Conservation (phyloP, 2,113 vertebrate genomes). For the Tiliqua scincoides region DNA sequence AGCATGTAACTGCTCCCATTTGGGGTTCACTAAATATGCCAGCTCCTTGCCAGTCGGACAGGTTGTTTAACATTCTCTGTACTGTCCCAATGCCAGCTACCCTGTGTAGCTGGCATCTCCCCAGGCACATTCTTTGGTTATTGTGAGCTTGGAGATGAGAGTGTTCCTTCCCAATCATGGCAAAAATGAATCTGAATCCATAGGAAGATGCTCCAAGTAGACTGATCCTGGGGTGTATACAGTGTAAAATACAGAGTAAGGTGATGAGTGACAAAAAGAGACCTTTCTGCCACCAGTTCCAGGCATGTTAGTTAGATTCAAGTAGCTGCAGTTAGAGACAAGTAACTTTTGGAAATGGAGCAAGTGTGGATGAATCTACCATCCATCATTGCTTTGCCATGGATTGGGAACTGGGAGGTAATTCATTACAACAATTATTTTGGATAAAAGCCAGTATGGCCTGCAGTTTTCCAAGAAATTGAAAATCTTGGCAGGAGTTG, state of each 20-base stretch:
- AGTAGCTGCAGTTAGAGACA: background rate
- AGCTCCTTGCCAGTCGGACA: background rate
- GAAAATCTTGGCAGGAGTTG: conserved; percentile 52
- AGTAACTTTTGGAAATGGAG: background rate
- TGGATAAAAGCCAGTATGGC: conserved; percentile 37
- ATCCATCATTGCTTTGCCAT: background rate
- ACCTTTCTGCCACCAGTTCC: fast-evolving
- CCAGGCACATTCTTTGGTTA: background rate
- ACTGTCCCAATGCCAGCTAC: conserved; percentile 24
- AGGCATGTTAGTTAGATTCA: background rate
- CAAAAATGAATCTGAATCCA: background rate
- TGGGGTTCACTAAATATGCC: background rate
- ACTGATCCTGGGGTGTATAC: background rate
- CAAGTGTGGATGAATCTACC: background rate
- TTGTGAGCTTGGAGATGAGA: background rate
- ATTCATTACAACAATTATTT: conserved; percentile 25
- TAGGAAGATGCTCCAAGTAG: background rate
- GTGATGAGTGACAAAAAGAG: background rate
- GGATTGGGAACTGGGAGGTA: fast-evolving
- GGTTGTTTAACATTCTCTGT: conserved; percentile 15
- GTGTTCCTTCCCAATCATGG: background rate
- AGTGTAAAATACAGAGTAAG: background rate
- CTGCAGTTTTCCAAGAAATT: conserved; percentile 46
- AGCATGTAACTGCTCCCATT: background rate
- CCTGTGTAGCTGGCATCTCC: conserved; percentile 14